Evolutionary conservation across 1,140 invertebrate genomes (phyloP).

Genomic region (Metaphire vulgaris): DNA sequence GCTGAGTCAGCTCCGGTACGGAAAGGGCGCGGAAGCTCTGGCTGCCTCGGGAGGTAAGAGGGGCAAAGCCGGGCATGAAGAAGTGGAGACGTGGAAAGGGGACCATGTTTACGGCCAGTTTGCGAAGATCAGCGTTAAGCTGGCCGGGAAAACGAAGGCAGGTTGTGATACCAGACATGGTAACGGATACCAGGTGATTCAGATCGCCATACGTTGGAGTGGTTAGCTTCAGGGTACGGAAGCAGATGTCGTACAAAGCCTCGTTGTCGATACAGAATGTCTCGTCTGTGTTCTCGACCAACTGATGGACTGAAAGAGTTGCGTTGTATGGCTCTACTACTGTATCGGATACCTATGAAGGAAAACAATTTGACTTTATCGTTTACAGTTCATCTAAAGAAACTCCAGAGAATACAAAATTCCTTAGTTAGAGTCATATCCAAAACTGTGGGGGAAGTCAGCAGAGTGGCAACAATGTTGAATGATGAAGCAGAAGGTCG

Average conservation of each 20-base stretch:
- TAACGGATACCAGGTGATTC: constrained; percentile 60
- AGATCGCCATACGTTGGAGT: constrained; percentile 61
- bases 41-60: constrained; percentile 57
- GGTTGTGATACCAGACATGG: constrained; percentile 77
- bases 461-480: too few species aligned
- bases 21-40: constrained; percentile 55
- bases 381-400: too few species aligned
- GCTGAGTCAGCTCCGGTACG: constrained; percentile 52
- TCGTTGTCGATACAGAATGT: constrained; percentile 51
- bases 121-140: constrained; percentile 76
- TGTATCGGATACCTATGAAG: constrained; percentile 48
- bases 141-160: constrained; percentile 59
- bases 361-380: too few species aligned
- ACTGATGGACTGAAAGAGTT: constrained; percentile 49
- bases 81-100: constrained; percentile 91
- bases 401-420: too few species aligned
- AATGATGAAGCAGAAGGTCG: too few species aligned
- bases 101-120: constrained; percentile 95
- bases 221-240: constrained; percentile 49
- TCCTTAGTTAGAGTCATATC: too few species aligned
- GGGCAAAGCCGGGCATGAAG: constrained; percentile 82
- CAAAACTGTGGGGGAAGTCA: too few species aligned
- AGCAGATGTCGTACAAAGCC: constrained; percentile 48
- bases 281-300: constrained; percentile 51
- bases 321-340: constrained; percentile 54